phyloP scores from a whole-genome alignment of 2,113 vertebrate species.

The Suricata suricatta region DNA sequence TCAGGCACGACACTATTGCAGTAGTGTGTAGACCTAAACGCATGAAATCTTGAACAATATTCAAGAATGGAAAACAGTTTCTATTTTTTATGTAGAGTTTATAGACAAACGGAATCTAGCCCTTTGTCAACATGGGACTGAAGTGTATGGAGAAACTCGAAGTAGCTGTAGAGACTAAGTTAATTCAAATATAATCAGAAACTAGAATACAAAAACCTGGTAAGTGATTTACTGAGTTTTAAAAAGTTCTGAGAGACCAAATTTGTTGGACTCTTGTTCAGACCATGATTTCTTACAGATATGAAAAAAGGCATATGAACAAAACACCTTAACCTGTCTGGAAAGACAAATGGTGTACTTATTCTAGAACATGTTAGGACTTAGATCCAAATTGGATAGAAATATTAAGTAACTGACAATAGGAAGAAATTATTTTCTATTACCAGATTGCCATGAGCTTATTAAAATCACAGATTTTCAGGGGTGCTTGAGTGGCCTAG shows the following conservation, averaged over 20 bases:
- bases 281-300: not conserved
- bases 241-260: not conserved
- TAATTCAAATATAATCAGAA: not conserved
- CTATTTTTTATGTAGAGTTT: not conserved
- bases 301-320: not conserved
- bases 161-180: not conserved
- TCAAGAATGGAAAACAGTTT: not conserved
- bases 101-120: not conserved
- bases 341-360: not conserved
- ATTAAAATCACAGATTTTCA: conserved; percentile 22
- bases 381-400: not conserved
- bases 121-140: not conserved
- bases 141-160: not conserved
- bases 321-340: not conserved
- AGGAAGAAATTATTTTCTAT: not conserved
- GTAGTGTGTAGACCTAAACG: not conserved
- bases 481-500: too few species aligned
- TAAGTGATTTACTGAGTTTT: not conserved
- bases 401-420: not conserved
- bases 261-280: not conserved
- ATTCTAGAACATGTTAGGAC: not conserved
- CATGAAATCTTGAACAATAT: not conserved
- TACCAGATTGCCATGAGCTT: not conserved
- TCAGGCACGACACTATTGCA: not conserved
- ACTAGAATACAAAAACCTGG: not conserved